Evolutionary conservation across 1,140 invertebrate genomes (phyloP).

Genomic region (Orius insidiosus): DNA sequence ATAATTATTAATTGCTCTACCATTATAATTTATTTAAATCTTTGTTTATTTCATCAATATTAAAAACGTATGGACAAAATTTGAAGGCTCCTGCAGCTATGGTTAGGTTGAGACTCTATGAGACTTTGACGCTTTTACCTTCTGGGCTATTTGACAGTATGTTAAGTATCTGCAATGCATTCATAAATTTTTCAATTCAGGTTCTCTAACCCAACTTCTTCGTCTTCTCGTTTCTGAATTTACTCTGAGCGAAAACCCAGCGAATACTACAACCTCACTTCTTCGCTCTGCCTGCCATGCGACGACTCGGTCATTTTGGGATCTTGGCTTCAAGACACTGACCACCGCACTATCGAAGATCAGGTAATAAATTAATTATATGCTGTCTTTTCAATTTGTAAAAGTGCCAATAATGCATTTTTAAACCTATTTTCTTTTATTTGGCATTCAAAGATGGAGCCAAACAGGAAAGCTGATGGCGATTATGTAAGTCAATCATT

Average conservation of each 20-base stretch:
- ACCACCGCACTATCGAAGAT: conserved; percentile 93
- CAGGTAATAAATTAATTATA: too few species aligned
- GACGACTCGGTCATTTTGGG: conserved; percentile 75
- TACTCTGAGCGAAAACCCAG: conserved; percentile 84
- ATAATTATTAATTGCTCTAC: too few species aligned
- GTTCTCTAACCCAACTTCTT: conserved; percentile 72
- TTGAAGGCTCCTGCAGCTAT: conserved; percentile 86
- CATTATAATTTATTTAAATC: too few species aligned
- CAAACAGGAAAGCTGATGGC: conserved; percentile 49
- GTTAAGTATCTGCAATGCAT: too few species aligned
- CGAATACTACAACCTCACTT: conserved; percentile 86
- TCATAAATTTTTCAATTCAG: too few species aligned
- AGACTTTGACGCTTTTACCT: conserved; percentile 69
- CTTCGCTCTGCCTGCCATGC: conserved; percentile 74
- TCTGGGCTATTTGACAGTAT: conserved; percentile 70
- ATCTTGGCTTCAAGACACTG: conserved; percentile 83
- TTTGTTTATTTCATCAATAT: conserved; percentile 58
- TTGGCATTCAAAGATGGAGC: conserved; percentile 42
- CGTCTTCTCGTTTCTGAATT: conserved; percentile 94
- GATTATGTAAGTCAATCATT: conserved; percentile 44
- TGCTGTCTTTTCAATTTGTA: neutral
- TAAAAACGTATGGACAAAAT: conserved; percentile 85
- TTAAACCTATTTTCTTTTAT: neutral
- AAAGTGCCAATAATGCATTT: neutral
- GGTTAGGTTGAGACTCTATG: conserved; percentile 78